These are phyloP conservation scores for Engraulis encrasicolus DNA, from an alignment of 2,113 vertebrate genomes.

Conservation along the genomic window DNA sequence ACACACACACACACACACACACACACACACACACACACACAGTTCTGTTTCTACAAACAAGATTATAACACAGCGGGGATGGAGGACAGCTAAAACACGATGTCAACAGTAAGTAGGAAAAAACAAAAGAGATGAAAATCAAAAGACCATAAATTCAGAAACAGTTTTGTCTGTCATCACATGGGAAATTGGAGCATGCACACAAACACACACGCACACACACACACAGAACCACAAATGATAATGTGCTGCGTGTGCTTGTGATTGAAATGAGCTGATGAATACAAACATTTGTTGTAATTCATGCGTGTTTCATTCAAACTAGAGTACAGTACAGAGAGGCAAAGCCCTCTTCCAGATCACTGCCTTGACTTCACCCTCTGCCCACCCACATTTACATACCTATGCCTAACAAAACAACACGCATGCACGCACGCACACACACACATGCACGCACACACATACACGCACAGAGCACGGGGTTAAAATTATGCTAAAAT, in stretches of 20 bases:
- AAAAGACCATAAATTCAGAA: neutral
- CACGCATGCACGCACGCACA: too few relatives aligned
- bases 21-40: neutral
- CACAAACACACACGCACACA: neutral
- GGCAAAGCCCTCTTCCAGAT: neutral
- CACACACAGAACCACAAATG: too few relatives aligned
- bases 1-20: too few relatives aligned
- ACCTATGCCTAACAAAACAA: neutral
- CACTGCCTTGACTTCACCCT: neutral
- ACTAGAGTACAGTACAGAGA: too few relatives aligned
- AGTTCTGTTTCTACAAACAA: neutral
- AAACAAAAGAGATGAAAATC: neutral
- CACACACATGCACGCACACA: too few relatives aligned
- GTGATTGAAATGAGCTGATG: neutral
- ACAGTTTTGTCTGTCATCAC: neutral
- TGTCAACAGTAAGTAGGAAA: neutral
- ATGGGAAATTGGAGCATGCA: neutral
- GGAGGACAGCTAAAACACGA: neutral
- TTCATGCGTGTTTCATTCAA: neutral
- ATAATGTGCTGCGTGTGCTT: neutral
- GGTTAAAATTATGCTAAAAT: too few relatives aligned
- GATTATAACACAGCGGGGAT: neutral
- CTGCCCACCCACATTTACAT: neutral
- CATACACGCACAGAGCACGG: too few relatives aligned
- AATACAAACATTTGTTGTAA: constrained; percentile 13